Percentiles rank a stretch among this genome's conserved stretches.
These are phyloP conservation scores for Arvicanthis niloticus DNA, from an alignment of 2,113 vertebrate species.

Conservation along the genomic window DNA sequence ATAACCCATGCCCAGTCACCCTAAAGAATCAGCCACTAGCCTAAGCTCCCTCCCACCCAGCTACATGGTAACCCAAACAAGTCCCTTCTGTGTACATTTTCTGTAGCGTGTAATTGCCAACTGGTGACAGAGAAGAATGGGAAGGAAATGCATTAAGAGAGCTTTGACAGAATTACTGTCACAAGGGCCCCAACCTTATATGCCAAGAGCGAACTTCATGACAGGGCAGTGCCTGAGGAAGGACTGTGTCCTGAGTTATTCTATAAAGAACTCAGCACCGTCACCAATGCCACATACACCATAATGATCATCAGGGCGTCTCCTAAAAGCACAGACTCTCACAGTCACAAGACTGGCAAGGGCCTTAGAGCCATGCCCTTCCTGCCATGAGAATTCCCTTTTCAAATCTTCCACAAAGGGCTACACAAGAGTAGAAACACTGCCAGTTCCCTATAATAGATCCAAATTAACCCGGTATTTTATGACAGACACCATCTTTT, in stretches of 20 bases:
- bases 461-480: not conserved
- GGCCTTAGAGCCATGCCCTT: not conserved
- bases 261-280: not conserved
- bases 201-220: not conserved
- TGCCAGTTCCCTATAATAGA: not conserved
- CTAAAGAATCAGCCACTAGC: constrained; percentile 80
- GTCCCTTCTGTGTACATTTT: constrained; percentile 74
- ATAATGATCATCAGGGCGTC: not conserved
- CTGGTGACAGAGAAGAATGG: constrained; percentile 65
- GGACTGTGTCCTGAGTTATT: not conserved
- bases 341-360: not conserved
- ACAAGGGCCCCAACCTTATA: not conserved
- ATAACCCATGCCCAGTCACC: constrained; percentile 82
- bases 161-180: constrained; percentile 31
- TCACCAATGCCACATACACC: not conserved
- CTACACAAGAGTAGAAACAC: not conserved
- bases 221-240: not conserved
- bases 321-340: not conserved
- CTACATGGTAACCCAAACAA: constrained; percentile 72
- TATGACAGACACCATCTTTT: not conserved
- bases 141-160: constrained; percentile 38
- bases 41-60: constrained; percentile 47
- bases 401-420: not conserved
- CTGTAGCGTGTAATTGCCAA: constrained; percentile 79
- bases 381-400: not conserved